Conservation (phyloP, 2,888 invertebrate genomes). For the Xanthorhoe spadicearia region DNA sequence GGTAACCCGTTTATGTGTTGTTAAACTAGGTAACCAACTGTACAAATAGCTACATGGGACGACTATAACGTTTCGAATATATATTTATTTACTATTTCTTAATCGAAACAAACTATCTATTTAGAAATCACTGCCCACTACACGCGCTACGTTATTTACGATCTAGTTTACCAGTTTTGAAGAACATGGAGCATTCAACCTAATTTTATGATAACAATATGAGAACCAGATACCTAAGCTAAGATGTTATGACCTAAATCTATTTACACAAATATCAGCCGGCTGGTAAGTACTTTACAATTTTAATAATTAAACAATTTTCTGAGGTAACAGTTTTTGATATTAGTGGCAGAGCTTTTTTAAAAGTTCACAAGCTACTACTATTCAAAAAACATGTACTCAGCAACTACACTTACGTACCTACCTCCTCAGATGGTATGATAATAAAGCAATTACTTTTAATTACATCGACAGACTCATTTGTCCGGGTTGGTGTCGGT, state of each 20-base stretch:
- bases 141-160: neutral
- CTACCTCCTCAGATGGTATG: slow-evolving; percentile 28
- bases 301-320: too few relatives aligned
- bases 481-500: slow-evolving; percentile 26
- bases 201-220: slow-evolving; percentile 28
- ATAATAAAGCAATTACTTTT: slow-evolving; percentile 39
- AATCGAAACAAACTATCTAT: neutral
- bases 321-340: too few relatives aligned
- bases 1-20: neutral
- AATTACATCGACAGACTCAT: slow-evolving; percentile 41
- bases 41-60: neutral
- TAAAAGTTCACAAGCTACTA: neutral
- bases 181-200: slow-evolving; percentile 28
- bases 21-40: neutral
- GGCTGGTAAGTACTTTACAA: neutral
- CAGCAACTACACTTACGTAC: slow-evolving; percentile 10
- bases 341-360: neutral
- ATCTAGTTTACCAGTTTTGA: slow-evolving; percentile 9
- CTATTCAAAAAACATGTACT: neutral
- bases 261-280: slow-evolving; percentile 14
- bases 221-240: slow-evolving; percentile 13
- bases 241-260: slow-evolving; percentile 39
- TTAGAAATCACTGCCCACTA: neutral
- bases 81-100: neutral
- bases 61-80: too few relatives aligned